Conservation (phyloP, 2,113 vertebrate species). For the Pontoporia blainvillei region DNA sequence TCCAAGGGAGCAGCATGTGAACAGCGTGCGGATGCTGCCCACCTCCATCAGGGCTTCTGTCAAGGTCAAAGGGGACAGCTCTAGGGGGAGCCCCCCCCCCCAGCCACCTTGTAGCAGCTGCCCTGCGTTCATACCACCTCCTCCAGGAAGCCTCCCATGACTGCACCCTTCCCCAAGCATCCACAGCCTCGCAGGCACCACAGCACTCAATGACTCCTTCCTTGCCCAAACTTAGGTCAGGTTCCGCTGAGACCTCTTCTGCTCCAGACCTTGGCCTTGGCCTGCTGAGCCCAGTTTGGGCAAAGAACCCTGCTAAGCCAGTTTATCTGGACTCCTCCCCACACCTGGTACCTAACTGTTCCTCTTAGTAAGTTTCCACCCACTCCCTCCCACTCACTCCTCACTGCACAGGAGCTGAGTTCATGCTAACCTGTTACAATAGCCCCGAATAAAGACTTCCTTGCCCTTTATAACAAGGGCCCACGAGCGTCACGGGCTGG, state of each 20-base stretch:
- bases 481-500: too few species aligned
- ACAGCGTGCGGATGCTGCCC: rapidly evolving
- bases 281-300: neutral
- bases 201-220: rapidly evolving
- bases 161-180: rapidly evolving
- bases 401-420: rapidly evolving
- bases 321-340: too few species aligned
- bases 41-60: neutral
- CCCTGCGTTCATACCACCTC: rapidly evolving
- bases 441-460: rapidly evolving
- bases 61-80: constrained; percentile 33
- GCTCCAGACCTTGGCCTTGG: rapidly evolving
- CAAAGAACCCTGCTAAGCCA: neutral
- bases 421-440: rapidly evolving
- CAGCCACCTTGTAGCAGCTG: rapidly evolving
- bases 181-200: neutral
- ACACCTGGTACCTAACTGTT: rapidly evolving
- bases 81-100: neutral
- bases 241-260: neutral
- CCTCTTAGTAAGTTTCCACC: rapidly evolving
- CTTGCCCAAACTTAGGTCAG: too few species aligned
- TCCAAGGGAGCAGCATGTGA: too few species aligned
- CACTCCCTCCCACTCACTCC: too few species aligned
- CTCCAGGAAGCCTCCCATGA: neutral
- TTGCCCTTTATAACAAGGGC: neutral